Conservation (phyloP, 2,113 vertebrate genomes). For the Ardeotis arabs region DNA sequence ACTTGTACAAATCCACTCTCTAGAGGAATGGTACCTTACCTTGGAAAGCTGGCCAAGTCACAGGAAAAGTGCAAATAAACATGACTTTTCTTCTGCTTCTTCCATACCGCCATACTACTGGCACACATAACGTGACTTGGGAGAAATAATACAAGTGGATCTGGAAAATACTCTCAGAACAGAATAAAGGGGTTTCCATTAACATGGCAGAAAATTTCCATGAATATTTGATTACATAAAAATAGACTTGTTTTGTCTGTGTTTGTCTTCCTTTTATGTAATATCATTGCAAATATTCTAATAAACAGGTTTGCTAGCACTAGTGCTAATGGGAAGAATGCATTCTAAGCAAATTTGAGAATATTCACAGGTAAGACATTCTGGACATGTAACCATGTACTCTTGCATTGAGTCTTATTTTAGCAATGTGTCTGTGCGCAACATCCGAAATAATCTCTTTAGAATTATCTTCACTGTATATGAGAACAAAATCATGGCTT, state of each 20-base stretch:
- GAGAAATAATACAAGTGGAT: neutral
- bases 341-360: neutral
- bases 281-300: neutral
- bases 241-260: neutral
- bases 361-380: neutral
- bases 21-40: neutral
- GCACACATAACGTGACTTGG: neutral
- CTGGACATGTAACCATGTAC: neutral
- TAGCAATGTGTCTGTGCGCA: neutral
- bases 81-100: neutral
- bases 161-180: neutral
- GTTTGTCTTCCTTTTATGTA: neutral
- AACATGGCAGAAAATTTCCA: neutral
- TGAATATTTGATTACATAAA: neutral
- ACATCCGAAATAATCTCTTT: neutral
- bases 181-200: neutral
- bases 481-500: neutral
- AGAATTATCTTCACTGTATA: neutral
- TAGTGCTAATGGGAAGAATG: neutral
- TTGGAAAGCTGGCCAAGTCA: neutral
- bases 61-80: neutral
- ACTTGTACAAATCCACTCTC: neutral
- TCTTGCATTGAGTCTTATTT: neutral
- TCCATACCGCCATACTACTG: neutral
- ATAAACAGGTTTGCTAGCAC: neutral